Evolutionary conservation across 2,113 vertebrate genomes (phyloP).

Genomic region (Chaetodon auriga): DNA sequence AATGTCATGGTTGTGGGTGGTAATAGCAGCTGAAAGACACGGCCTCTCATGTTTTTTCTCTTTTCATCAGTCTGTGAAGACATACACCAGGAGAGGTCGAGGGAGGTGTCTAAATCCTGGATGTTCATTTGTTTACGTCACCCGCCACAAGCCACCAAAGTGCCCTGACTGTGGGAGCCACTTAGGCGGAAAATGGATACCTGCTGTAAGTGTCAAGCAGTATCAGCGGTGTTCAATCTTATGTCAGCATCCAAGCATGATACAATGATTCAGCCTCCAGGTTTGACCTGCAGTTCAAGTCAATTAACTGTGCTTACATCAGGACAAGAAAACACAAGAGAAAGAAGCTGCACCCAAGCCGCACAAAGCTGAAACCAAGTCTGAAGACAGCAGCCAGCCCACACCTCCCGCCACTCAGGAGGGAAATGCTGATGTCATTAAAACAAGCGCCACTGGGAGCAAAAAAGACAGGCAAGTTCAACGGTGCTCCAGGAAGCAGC

Average conservation of each 20-base stretch:
- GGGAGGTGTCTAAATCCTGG: conserved; percentile 93
- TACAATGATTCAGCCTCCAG: neutral
- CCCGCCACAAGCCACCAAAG: conserved; percentile 94
- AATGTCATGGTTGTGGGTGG: neutral
- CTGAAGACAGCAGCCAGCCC: conserved; percentile 52
- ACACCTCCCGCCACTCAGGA: conserved; percentile 47
- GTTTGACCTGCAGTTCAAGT: neutral
- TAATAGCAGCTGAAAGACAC: neutral
- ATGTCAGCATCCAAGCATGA: neutral
- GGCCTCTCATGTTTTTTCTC: neutral
- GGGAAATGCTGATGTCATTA: conserved; percentile 5
- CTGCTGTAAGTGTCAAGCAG: conserved; percentile 83
- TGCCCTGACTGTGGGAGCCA: conserved; percentile 92
- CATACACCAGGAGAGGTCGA: conserved; percentile 94
- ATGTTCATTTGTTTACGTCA: conserved; percentile 95
- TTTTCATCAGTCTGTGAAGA: conserved; percentile 88
- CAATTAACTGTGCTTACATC: conserved; percentile 1
- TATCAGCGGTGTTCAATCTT: neutral
- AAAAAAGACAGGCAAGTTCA: conserved; percentile 29
- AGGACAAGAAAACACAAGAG: conserved; percentile 70
- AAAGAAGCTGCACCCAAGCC: conserved; percentile 47
- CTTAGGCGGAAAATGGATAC: conserved; percentile 96
- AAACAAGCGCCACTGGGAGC: conserved; percentile 18
- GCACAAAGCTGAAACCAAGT: conserved; percentile 39
- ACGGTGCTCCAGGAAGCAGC: conserved; percentile 21